Evolutionary conservation across 1,140 invertebrate species (phyloP), one percentile per base, ranked within the genome.

Genomic region (Calliphora vicina): DNA sequence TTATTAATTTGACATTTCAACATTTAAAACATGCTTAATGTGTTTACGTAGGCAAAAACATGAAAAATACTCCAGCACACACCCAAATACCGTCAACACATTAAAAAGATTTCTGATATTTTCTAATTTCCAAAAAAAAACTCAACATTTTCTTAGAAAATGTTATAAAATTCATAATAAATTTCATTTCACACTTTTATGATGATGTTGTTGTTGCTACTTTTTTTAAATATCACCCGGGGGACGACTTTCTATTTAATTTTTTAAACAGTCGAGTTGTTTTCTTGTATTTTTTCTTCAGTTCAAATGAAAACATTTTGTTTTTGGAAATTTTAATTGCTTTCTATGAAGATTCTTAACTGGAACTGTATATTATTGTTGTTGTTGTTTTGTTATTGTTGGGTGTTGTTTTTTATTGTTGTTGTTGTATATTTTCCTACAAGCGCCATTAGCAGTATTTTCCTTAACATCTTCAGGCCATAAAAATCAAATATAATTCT

Each of bases 241-340:
- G 50, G 61, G 20, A 67, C 61, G 61, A 67, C 50, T 57, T 57
- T 57, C 50, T 57, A 57, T 67, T 67, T 20, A 67, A 25, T 67
- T 67, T 67, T 23, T 25, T 67, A 57, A 57, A 57, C 50, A 57
- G 15, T 57, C n/a, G n/a, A n/a, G n/a, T n/a, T n/a, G n/a, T n/a
- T n/a, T n/a, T n/a, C n/a, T n/a, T n/a, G n/a, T n/a, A n/a, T n/a
- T n/a, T n/a, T n/a, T n/a, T n/a, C n/a, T n/a, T n/a, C n/a, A n/a
- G n/a, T 61, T 61, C 17, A 61, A 17, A n/a, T n/a, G 0, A 23
- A 67, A 10, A 23, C 10, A 20, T 23, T 10, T 67, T 23, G 61
- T 67, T 67, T 67, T 20, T 67, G 61, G 61, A 67, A 67, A 67
- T 67, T 67, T 67, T 67, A 67, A 67, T 67, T 20, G 20, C 61